phyloP scores from a whole-genome alignment of 2,113 vertebrate genomes.

The Macrotus californicus region DNA sequence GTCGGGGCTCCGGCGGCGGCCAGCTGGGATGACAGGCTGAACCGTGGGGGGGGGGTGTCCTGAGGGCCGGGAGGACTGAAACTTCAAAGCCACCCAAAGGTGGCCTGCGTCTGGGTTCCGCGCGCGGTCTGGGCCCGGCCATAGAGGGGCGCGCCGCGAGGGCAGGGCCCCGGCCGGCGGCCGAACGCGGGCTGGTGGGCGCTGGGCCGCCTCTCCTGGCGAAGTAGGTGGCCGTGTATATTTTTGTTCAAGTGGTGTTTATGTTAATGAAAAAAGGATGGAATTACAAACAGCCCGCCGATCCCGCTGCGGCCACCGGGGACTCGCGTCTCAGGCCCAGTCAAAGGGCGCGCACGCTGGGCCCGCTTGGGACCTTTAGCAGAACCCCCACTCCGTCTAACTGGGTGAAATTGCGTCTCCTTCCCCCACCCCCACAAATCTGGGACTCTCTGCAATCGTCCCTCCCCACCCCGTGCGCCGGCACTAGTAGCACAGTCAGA shows the following conservation, averaged over 20 bases:
- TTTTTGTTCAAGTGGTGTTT: slow-evolving; percentile 96
- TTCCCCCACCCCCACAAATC: neutral
- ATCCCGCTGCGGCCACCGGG: slow-evolving; percentile 77
- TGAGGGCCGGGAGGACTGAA: neutral
- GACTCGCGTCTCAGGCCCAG: slow-evolving; percentile 71
- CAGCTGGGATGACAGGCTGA: neutral
- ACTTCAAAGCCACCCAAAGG: neutral
- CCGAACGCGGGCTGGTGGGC: slow-evolving; percentile 8
- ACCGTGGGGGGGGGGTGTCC: neutral
- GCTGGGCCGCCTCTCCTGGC: slow-evolving; percentile 61
- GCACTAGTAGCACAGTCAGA: neutral
- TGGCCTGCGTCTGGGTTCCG: neutral
- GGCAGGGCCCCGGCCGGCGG: neutral
- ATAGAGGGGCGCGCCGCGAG: neutral
- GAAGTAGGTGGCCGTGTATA: slow-evolving; percentile 95
- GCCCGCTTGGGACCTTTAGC: slow-evolving; percentile 70
- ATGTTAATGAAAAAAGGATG: slow-evolving; percentile 90
- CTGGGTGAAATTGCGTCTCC: neutral
- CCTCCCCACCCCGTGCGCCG: too few relatives aligned
- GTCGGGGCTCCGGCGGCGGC: neutral
- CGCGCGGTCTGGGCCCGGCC: neutral
- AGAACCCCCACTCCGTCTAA: neutral
- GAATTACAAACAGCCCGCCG: slow-evolving; percentile 92
- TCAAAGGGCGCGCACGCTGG: slow-evolving; percentile 73
- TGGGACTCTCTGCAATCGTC: neutral